phyloP scores from a whole-genome alignment of 1,140 invertebrate species.

The Papilio glaucus region DNA sequence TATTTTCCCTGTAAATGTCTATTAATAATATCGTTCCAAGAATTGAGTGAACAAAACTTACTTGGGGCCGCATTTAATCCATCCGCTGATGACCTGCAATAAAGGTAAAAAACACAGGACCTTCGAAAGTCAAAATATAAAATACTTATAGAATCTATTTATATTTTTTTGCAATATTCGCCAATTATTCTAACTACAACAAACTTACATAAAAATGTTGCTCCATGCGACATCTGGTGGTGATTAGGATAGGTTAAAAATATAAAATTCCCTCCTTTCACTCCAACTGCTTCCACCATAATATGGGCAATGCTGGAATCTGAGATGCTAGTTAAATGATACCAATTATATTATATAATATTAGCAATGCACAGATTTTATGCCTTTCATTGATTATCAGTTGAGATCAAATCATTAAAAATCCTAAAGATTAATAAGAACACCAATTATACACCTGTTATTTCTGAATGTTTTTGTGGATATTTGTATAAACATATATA shows the following conservation, averaged over 20 bases:
- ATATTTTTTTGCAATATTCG: conserved; percentile 30
- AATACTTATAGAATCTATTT: conserved; percentile 26
- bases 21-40: conserved; percentile 29
- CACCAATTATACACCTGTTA: too few relatives aligned
- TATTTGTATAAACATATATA: too few relatives aligned
- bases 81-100: conserved; percentile 42
- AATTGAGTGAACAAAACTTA: conserved; percentile 44
- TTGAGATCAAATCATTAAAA: too few relatives aligned
- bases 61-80: conserved; percentile 39
- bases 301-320: not conserved
- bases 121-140: conserved; percentile 26
- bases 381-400: not conserved
- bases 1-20: conserved; percentile 41
- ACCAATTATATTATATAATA: not conserved
- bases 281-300: not conserved
- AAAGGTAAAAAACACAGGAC: conserved; percentile 40
- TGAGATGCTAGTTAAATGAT: conserved; percentile 26
- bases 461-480: too few relatives aligned
- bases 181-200: conserved; percentile 22
- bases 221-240: conserved; percentile 27
- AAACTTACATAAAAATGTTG: conserved; percentile 29
- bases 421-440: too few relatives aligned
- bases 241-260: conserved; percentile 32
- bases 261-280: conserved; percentile 15
- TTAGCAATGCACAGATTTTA: not conserved